Evolutionary conservation across 2,888 invertebrate species (phyloP).

Genomic region (Eledone cirrhosa): DNA sequence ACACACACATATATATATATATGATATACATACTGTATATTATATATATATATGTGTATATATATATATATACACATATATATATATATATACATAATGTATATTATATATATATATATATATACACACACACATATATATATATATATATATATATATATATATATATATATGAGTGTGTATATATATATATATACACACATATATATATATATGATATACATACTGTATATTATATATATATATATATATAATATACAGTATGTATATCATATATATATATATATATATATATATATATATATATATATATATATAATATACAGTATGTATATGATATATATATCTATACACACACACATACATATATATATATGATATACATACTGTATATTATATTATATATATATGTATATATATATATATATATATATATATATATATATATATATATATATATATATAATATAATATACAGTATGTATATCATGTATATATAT

Average conservation of each 20-base stretch:
- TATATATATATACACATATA: neutral
- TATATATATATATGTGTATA: neutral
- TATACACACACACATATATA: neutral
- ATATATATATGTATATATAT: neutral
- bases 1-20: no score
- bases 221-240: no score
- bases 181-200: neutral
- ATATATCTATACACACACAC: no score
- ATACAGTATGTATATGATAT: no score
- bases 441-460: neutral
- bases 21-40: no score
- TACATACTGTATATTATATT: no score
- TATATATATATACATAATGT: neutral
- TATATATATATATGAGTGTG: neutral
- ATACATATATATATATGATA: no score
- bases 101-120: neutral
- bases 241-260: no score
- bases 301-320: no score
- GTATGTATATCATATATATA: no score
- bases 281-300: no score
- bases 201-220: neutral
- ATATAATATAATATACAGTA: neutral
- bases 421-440: conserved; percentile 1
- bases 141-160: conserved; percentile 1
- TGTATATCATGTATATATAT: no score